phyloP scores from a whole-genome alignment of 2,888 invertebrate genomes.

The Lapara coniferarum region DNA sequence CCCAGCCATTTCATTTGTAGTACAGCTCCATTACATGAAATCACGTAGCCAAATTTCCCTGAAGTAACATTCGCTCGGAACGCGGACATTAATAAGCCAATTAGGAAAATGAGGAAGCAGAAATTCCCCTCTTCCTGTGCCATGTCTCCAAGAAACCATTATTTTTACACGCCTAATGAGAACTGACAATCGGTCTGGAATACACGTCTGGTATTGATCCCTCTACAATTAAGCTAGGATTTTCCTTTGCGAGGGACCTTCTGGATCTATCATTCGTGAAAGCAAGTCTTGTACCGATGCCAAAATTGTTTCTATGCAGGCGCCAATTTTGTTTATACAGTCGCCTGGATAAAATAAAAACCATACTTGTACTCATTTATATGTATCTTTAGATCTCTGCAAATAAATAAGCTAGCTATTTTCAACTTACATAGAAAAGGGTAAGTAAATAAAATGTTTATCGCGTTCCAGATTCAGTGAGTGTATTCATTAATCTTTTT shows the following conservation, averaged over 20 bases:
- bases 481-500: background rate
- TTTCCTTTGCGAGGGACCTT: background rate
- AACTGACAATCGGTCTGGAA: conserved; percentile 64
- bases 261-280: background rate
- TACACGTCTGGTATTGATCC: conserved; percentile 53
- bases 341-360: conserved; percentile 1
- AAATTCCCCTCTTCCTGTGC: conserved; percentile 42
- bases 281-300: conserved; percentile 18
- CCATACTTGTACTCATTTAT: background rate
- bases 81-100: conserved; percentile 42
- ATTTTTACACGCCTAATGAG: conserved; percentile 74
- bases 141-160: conserved; percentile 62
- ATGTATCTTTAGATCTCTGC: conserved; percentile 16
- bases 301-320: conserved; percentile 18
- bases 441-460: background rate
- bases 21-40: conserved; percentile 20
- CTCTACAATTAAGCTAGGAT: conserved; percentile 35
- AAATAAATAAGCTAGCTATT: background rate
- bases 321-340: conserved; percentile 21
- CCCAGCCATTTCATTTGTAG: conserved; percentile 3
- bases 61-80: conserved; percentile 30
- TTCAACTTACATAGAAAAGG: background rate
- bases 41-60: conserved; percentile 28
- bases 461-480: background rate
- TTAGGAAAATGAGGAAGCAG: conserved; percentile 54